Evolutionary conservation across 1,140 invertebrate species (phyloP), one percentile per base, ranked within the genome.

Genomic region (Lasaia peninsularis): DNA sequence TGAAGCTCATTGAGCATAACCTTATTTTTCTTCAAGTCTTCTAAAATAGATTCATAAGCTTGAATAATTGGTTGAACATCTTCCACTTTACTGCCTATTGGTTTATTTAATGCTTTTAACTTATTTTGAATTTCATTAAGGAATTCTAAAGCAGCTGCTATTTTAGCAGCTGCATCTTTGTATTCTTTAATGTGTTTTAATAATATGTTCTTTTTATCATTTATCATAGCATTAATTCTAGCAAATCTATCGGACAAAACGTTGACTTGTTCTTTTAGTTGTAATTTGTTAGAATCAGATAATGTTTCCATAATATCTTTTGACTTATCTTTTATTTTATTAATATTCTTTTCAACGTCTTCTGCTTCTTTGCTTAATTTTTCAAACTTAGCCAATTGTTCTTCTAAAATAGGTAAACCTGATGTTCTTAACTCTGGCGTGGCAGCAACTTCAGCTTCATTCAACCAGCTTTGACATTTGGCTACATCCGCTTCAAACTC

Each of bases 381-480:
- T 63, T 95, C 93, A 73, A 96, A 97, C 89, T 97, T 96, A 0
- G 92, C 91, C 34, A 97, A 77, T 74, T 97, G 96, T 86, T 97
- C 96, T 80, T 96, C 94, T 24, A 98, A 82, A 0, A 96, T 91
- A 63, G 95, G 94, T 9, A 96, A 86, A 71, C 92, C 96, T 1
- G 94, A 92, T 16, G 94, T 92, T 50, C 94, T 91, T 2, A 97
- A 80, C 70, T 97, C 96, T 31, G 94, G 92, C 10, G 94, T 94
- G 0, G 95, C 93, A 10, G 95, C 93, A 6, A 96, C 94, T 89
- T 97, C 96, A 48, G 95, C 95, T 90, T 97, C 94, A 52, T 95
- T 95, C 14, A 97, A 88, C 96, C 96, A 97, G 63, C 95, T 92
- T 63, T 95, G 92, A 75, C 94, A 95, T 65, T 94, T 93, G 56